Evolutionary conservation across 2,888 invertebrate genomes (phyloP), one percentile per base, ranked within the genome.

Genomic region (Hypercompe scribonia): DNA sequence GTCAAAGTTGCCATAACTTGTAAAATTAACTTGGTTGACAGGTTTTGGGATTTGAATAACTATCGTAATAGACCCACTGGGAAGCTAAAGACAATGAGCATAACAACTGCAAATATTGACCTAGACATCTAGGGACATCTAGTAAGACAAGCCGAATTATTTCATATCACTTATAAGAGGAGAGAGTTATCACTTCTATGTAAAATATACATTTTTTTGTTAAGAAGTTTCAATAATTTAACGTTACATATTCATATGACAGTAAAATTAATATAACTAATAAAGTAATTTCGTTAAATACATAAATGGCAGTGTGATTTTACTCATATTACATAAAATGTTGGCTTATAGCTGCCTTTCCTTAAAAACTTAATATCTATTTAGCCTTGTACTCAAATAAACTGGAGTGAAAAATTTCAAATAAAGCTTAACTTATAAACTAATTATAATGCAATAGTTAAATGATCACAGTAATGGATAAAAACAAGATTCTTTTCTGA

Each of bases 191-290:
- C 81, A 78, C 78, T 86, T 86, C 82, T 90, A 91, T 87, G 81
- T 89, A 88, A 87, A 91, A 88, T 89, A 85, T 91, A 92, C 89
- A 91, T 89, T 91, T 92, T 91, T 78, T 84, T 81, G 81, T 81
- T 84, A 84, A 72, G 83, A 87, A 88, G 88, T 88, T 91, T 91
- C 86, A 91, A 89, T 90, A 90, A 87, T 84, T 82, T 86, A 83
- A 78, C 31, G 42, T 78, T 80, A 84, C 74, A 75, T 54, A 74
- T 76, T 82, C 79, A 65, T 28, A 74, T 77, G 77, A 79, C 75
- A 81, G 66, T 78, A 80, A 79, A 82, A 75, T 78, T 77, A 85
- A 73, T 65, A 78, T 76, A 65, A 73, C 78, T 81, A 81, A 78
- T 70, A 85, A 79, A 75, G 36, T 81, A 75, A 72, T 72, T 66